Evolutionary conservation across 2,888 invertebrate genomes (phyloP).

Genomic region (Gnatocerus cornutus): DNA sequence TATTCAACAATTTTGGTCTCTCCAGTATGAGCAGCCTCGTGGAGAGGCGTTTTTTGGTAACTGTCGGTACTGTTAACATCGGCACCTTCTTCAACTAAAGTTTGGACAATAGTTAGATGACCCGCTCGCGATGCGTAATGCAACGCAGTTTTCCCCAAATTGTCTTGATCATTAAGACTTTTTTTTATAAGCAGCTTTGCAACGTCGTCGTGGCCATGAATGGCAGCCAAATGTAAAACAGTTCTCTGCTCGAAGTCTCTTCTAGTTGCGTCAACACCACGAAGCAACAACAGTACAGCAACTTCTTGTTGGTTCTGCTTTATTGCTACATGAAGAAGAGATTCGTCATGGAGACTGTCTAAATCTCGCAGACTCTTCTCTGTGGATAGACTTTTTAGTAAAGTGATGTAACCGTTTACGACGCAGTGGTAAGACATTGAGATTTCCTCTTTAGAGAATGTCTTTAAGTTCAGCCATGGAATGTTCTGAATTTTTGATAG

Average conservation of each 20-base stretch:
- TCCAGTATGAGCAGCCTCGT: neutral
- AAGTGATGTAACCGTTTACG: neutral
- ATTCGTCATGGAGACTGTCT: neutral
- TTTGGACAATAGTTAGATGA: neutral
- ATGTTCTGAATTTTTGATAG: slow-evolving; percentile 1
- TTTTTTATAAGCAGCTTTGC: neutral
- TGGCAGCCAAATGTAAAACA: neutral
- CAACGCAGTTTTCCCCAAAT: neutral
- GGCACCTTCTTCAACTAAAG: slow-evolving; percentile 9
- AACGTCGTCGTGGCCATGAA: neutral
- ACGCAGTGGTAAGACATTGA: neutral
- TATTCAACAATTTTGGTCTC: neutral
- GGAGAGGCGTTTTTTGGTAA: neutral
- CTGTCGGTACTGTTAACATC: neutral
- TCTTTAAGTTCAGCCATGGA: neutral
- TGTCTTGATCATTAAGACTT: slow-evolving; percentile 3
- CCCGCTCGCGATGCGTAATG: slow-evolving; percentile 11
- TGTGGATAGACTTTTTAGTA: neutral
- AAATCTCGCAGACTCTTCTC: neutral
- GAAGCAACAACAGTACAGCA: neutral
- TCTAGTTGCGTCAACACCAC: too few species aligned
- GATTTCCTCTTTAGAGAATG: neutral
- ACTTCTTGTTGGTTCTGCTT: neutral
- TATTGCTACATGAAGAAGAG: neutral
- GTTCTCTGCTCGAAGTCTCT: neutral